Evolutionary conservation across 2,888 invertebrate genomes (phyloP).

Genomic region (Artemia sinica): DNA sequence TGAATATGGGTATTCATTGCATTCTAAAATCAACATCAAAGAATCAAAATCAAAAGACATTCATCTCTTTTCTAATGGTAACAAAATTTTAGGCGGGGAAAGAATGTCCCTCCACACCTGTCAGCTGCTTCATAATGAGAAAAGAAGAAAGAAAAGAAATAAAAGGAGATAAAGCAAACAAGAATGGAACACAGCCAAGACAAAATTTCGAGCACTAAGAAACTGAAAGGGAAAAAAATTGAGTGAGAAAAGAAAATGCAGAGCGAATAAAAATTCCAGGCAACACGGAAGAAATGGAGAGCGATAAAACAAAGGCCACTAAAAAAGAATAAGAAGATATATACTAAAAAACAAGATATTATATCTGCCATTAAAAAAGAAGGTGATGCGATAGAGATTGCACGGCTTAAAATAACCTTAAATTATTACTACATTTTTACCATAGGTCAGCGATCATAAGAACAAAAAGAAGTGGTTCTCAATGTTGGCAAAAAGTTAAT

Average conservation of each 20-base stretch:
- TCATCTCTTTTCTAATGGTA: too few species aligned
- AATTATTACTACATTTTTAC: too few species aligned
- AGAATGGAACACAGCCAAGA: neutral
- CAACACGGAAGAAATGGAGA: slow-evolving; percentile 18
- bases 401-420: too few species aligned
- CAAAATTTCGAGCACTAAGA: neutral
- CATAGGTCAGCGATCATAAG: too few species aligned
- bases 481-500: too few species aligned
- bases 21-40: too few species aligned
- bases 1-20: too few species aligned
- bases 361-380: too few species aligned
- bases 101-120: neutral
- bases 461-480: too few species aligned
- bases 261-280: neutral
- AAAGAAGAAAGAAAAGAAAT: slow-evolving; percentile 13
- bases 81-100: neutral
- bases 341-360: too few species aligned
- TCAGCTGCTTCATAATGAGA: neutral
- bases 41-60: too few species aligned
- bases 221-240: neutral
- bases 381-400: too few species aligned
- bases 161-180: neutral
- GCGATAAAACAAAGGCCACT: neutral
- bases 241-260: neutral
- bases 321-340: neutral